phyloP scores from a whole-genome alignment of 2,888 invertebrate species.

The Drosophila prostipennis region DNA sequence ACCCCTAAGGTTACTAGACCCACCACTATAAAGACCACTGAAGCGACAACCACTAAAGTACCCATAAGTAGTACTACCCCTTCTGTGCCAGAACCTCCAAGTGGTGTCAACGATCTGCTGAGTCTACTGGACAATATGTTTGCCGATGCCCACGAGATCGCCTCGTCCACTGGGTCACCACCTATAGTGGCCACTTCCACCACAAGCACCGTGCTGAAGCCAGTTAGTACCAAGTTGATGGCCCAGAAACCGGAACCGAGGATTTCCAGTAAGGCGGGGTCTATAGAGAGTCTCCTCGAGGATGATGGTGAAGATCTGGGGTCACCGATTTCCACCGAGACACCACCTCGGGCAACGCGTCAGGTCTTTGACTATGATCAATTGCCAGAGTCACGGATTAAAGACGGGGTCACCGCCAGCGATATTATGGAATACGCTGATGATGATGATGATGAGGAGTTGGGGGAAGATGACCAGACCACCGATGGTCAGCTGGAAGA shows the following conservation, averaged over 20 bases:
- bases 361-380: conserved; percentile 84
- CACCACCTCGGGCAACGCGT: conserved; percentile 77
- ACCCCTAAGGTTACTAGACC: background rate
- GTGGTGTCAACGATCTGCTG: conserved; percentile 80
- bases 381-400: conserved; percentile 80
- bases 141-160: conserved; percentile 69
- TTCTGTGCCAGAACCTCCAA: conserved; percentile 13
- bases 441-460: conserved; percentile 33
- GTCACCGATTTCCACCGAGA: conserved; percentile 64
- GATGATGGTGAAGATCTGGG: conserved; percentile 34
- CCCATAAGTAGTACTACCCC: conserved; percentile 12
- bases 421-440: conserved; percentile 55
- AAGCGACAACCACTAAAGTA: conserved; percentile 4
- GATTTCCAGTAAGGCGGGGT: conserved; percentile 63
- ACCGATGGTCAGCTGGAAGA: conserved; percentile 38
- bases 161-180: conserved; percentile 26
- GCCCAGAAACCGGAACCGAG: conserved; percentile 66
- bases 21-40: conserved; percentile 1
- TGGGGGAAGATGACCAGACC: conserved; percentile 21
- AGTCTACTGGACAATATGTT: conserved; percentile 83
- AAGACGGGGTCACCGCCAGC: conserved; percentile 38
- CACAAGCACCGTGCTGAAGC: conserved; percentile 63
- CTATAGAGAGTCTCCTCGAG: conserved; percentile 63
- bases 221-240: conserved; percentile 60
- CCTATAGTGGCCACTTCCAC: conserved; percentile 43